Percentiles rank a stretch among this genome's conserved stretches.
Conservation (phyloP, 2,797 vertebrate genomes). For the Champsocephalus gunnari region DNA sequence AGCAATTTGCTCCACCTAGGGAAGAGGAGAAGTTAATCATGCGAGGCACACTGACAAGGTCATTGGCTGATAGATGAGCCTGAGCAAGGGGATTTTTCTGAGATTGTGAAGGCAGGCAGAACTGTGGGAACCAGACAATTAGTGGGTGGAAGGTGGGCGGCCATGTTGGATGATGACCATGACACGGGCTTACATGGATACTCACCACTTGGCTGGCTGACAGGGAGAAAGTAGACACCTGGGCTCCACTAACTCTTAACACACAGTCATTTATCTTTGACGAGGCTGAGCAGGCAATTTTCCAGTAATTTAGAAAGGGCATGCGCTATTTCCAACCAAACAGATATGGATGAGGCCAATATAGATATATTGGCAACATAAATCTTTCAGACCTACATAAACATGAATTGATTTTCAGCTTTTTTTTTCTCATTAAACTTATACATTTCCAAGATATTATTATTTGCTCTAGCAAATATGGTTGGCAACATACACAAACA, state of each 20-base stretch:
- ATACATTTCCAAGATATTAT: background rate
- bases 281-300: constrained; percentile 63
- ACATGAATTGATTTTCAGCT: background rate
- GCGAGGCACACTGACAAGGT: constrained; percentile 82
- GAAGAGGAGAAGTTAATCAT: constrained; percentile 80
- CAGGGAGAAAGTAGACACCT: constrained; percentile 76
- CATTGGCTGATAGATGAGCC: constrained; percentile 85
- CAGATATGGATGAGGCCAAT: constrained; percentile 42
- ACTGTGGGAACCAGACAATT: constrained; percentile 86
- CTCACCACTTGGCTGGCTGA: constrained; percentile 73
- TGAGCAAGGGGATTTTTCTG: constrained; percentile 77
- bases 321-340: constrained; percentile 51
- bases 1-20: constrained; percentile 72
- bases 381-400: constrained; percentile 15
- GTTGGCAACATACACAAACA: background rate
- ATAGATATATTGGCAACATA: constrained; percentile 6
- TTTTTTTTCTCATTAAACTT: background rate
- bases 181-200: constrained; percentile 77
- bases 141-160: constrained; percentile 74
- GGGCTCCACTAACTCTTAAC: constrained; percentile 67
- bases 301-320: constrained; percentile 66
- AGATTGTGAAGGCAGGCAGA: constrained; percentile 73
- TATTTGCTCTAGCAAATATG: background rate
- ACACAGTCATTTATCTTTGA: constrained; percentile 74
- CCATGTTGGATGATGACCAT: constrained; percentile 79